A percentile compares a stretch with the other conserved stretches of the same genome.
These are phyloP conservation scores for Daboia siamensis DNA, from an alignment of 2,113 vertebrate genomes.

Conservation along the genomic window DNA sequence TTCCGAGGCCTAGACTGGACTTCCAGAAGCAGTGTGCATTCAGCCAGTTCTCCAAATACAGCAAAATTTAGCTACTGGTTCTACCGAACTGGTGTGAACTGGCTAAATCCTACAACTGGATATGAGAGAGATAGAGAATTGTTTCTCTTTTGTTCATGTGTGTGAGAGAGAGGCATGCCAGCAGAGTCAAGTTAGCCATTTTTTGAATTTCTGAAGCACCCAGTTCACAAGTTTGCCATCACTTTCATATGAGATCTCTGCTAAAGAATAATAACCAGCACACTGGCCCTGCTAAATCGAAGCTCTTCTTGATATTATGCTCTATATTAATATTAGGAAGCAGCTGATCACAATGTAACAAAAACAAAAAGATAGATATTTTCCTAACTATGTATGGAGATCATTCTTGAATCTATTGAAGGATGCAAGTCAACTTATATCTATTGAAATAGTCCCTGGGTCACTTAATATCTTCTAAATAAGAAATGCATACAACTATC, in stretches of 20 bases:
- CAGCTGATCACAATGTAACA: constrained; percentile 7
- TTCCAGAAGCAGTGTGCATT: too few species aligned
- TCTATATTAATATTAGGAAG: neutral
- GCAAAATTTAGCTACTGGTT: too few species aligned
- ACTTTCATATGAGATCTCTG: neutral
- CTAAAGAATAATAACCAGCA: neutral
- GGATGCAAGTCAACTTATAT: neutral
- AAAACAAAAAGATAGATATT: neutral
- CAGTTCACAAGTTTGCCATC: neutral
- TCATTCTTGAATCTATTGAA: neutral
- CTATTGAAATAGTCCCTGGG: neutral
- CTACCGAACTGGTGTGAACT: too few species aligned
- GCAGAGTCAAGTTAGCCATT: neutral
- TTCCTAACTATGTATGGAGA: neutral
- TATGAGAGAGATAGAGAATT: neutral
- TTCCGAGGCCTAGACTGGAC: too few species aligned
- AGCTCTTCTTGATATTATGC: neutral
- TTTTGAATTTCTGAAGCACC: neutral
- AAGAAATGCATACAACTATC: neutral
- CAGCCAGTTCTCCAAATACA: too few species aligned
- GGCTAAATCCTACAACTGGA: neutral
- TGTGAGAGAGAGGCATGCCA: neutral
- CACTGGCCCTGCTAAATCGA: neutral
- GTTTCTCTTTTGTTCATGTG: neutral
- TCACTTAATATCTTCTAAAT: neutral